These are phyloP conservation scores for Zeugodacus cucurbitae DNA, from an alignment of 1,140 invertebrate genomes.

Conservation along the genomic window DNA sequence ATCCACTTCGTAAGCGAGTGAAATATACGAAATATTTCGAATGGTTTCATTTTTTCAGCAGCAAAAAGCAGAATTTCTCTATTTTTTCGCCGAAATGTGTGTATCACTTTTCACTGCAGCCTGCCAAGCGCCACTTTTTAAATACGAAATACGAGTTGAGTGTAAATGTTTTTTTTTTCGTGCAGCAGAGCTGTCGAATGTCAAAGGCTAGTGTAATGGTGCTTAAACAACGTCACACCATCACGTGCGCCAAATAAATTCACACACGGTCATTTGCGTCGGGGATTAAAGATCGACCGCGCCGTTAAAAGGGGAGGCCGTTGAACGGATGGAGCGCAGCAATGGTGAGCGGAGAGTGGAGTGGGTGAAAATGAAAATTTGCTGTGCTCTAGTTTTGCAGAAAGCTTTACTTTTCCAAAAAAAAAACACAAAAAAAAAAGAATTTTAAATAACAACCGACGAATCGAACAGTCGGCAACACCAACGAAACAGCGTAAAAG, in stretches of 20 bases:
- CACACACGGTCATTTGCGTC: slow-evolving; percentile 47
- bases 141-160: neutral
- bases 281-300: slow-evolving; percentile 44
- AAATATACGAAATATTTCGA: neutral
- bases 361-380: neutral
- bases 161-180: neutral
- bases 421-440: neutral
- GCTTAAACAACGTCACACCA: slow-evolving; percentile 47
- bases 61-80: neutral
- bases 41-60: neutral
- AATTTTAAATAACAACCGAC: neutral
- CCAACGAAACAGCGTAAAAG: neutral
- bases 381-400: slow-evolving; percentile 21
- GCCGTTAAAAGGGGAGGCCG: neutral
- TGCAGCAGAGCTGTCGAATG: neutral
- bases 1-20: slow-evolving; percentile 3
- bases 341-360: neutral
- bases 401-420: neutral
- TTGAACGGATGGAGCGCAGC: neutral
- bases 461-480: neutral
- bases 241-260: slow-evolving; percentile 46
- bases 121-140: neutral
- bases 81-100: neutral
- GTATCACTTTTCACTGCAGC: neutral
- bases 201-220: slow-evolving; percentile 40